A percentile compares a stretch with the other conserved stretches of the same genome.
phyloP scores from a whole-genome alignment of 2,797 vertebrate genomes.

The Notolabrus celidotus region DNA sequence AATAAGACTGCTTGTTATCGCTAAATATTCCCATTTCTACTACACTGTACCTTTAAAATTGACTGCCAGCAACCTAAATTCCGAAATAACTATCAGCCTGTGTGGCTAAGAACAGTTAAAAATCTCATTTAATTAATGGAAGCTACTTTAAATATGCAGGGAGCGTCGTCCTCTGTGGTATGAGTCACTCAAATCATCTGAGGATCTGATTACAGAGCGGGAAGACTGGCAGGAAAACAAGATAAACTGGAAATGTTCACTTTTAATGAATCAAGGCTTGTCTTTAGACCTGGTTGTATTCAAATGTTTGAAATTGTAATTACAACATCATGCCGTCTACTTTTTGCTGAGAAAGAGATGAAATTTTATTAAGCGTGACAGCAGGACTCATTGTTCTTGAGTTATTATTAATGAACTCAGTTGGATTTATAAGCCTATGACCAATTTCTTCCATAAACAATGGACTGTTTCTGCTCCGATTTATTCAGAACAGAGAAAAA shows the following conservation, averaged over 20 bases:
- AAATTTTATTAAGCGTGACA: neutral
- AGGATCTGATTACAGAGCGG: neutral
- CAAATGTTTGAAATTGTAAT: neutral
- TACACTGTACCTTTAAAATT: too few species aligned
- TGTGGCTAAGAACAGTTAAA: too few species aligned
- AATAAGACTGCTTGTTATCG: too few species aligned
- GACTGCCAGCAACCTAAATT: too few species aligned
- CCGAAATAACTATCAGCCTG: too few species aligned
- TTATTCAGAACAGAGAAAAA: constrained; percentile 3
- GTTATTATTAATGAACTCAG: constrained; percentile 19
- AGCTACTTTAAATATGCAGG: neutral
- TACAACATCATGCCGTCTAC: neutral
- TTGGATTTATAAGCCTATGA: constrained; percentile 20
- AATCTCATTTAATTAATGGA: neutral
- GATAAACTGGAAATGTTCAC: neutral
- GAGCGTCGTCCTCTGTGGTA: neutral
- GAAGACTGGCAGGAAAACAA: neutral
- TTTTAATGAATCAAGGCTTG: constrained; percentile 2
- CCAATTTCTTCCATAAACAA: constrained; percentile 33
- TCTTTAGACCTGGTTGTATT: neutral
- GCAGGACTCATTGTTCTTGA: constrained; percentile 10
- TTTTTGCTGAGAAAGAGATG: neutral
- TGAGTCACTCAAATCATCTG: neutral
- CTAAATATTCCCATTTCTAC: too few species aligned
- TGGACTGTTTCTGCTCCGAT: neutral